Base-by-base conservation (phyloP, 2,113 vertebrate species). In the Anthoscopus minutus region DNA sequence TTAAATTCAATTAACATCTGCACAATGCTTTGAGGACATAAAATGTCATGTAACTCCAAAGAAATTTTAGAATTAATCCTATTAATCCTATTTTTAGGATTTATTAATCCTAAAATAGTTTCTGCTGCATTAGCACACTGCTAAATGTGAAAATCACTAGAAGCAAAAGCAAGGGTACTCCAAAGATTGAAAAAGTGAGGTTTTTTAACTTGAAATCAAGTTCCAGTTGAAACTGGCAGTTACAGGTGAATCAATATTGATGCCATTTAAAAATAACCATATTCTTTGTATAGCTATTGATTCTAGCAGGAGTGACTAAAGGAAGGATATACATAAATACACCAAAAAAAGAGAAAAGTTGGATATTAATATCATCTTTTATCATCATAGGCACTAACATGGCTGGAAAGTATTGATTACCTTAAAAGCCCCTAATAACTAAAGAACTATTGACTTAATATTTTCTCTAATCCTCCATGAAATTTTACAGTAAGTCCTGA, bases 401-500 rank as follows among this genome's bases (percentile, higher is more conserved):
- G 80, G 87, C 89, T 88, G 71, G 62, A 70, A 97, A 90, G 53
- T 97, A 97, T 81, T 81, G 96, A 97, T 96, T 93, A 91, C 85
- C 89, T 48, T 96, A 95, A 95, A 95, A 94, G 90, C 89, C 88
- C 51, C 56, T 91, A 93, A 89, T 95, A 92, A 94, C 88, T 93
- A 65, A 84, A 90, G 83, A 92, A 91, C 91, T 94, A 77, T 86
- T 80, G 69, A 88, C 87, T 95, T 95, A 83, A 93, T 96, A 94
- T 91, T 97, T 94, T 88, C 86, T 87, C 60, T 95, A 91, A 95
- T 84, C 70, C 90, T 82, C 86, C 89, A 92, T 74, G 71, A 89
- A 87, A 92, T 93, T 95, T 96, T 95, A 95, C 80, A 93, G 80
- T 96, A 94, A 96, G 81, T 86, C 76, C 56, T 91, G 88, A 88